These are phyloP conservation scores for Isaurus tuberculatus DNA, from an alignment of 92 coral and sea anemone genomes.

Conservation along the genomic window DNA sequence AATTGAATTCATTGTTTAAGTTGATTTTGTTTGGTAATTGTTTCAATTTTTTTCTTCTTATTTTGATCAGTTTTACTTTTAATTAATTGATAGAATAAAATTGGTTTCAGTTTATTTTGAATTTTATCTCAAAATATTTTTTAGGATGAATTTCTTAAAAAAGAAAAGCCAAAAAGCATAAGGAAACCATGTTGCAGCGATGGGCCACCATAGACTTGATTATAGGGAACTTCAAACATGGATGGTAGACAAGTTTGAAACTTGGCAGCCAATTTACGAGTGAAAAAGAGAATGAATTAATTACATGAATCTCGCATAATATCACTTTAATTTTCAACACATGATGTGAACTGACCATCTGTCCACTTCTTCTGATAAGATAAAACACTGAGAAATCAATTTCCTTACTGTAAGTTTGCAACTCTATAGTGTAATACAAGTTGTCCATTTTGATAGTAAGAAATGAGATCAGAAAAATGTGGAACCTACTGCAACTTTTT, in stretches of 20 bases:
- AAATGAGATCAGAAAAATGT: conserved; percentile 8
- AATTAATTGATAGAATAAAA: not conserved
- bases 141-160: no score
- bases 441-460: conserved; percentile 2
- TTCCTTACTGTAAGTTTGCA: conserved; percentile 21
- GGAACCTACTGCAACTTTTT: conserved; percentile 27
- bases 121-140: not conserved
- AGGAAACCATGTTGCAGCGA: not conserved
- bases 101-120: not conserved
- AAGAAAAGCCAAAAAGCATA: not conserved
- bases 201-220: conserved; percentile 13
- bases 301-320: conserved; percentile 3
- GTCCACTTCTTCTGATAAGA: conserved; percentile 22
- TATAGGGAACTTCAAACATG: conserved; percentile 26
- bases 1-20: not conserved
- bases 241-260: no score
- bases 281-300: no score
- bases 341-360: conserved; percentile 6
- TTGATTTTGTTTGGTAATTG: not conserved
- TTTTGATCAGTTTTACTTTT: conserved; percentile 1
- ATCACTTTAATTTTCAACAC: not conserved
- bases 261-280: no score
- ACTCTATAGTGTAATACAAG: conserved; percentile 19
- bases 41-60: not conserved
- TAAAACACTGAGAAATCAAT: conserved; percentile 15